Evolutionary conservation across 2,113 vertebrate genomes (phyloP).

Genomic region (Baryphthengus martii): DNA sequence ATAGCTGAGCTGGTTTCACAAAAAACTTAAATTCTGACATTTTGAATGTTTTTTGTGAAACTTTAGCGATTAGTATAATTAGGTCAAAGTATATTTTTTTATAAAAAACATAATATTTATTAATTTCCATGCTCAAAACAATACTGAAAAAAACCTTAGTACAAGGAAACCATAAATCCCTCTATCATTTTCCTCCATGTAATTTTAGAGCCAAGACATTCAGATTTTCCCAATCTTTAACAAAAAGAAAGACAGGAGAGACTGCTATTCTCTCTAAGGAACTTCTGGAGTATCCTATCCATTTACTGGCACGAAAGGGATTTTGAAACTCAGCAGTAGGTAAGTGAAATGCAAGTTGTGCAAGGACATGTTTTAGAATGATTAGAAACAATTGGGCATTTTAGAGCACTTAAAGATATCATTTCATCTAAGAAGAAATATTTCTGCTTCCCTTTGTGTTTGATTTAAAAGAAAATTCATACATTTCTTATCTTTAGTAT

Average conservation of each 20-base stretch:
- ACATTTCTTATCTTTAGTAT: not conserved
- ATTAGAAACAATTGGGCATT: not conserved
- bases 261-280: not conserved
- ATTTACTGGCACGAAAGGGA: not conserved
- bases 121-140: not conserved
- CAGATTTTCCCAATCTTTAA: not conserved
- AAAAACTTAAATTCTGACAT: not conserved
- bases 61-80: not conserved
- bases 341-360: not conserved
- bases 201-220: not conserved
- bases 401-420: not conserved
- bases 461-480: not conserved
- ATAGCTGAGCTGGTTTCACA: not conserved
- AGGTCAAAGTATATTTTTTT: not conserved
- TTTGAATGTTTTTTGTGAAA: not conserved
- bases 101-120: not conserved
- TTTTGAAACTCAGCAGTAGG: not conserved
- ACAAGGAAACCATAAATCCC: not conserved
- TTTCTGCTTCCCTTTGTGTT: not conserved
- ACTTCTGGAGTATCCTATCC: not conserved
- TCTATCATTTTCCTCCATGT: fast-evolving
- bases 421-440: not conserved
- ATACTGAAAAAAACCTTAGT: not conserved
- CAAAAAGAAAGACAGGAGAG: not conserved
- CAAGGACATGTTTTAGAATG: not conserved